Base-by-base conservation (phyloP, 2,888 invertebrate genomes). In the Scaptomyza caliginosa region DNA sequence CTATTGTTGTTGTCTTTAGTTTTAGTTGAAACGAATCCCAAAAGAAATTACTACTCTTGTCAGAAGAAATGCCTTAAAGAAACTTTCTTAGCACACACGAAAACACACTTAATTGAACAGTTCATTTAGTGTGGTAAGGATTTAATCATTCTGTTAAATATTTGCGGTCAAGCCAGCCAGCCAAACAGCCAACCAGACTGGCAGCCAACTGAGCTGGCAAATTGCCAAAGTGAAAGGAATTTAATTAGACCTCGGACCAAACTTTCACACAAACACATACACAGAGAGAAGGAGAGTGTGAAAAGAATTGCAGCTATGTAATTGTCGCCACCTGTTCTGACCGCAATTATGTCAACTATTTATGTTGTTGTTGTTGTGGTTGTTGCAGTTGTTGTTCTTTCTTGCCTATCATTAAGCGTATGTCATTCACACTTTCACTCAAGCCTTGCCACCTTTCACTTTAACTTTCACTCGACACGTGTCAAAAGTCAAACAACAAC, bases 401-500 rank as follows among this genome's bases (percentile, higher is more conserved):
- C 10, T 52, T 43, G 49, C 36, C 71, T 40, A 69, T 68, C 74
- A 72, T 69, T 77, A 76, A 59, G 68, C 17, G 32, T 56, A 46
- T 66, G 77, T 67, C 78, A 63, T 48, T 72, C 73, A 19, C 51
- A 54, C 45, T 39, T 60, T 60, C 13, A 36, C 59, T 56, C 55
- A 62, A n/a, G 8, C 7, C 39, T n/a, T 1, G 0, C 11, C n/a
- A 42, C 24, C 52, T 39, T 56, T 60, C 50, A 38, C 65, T 46
- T 38, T 68, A 48, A 67, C 56, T 68, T 38, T 23, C 17, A 30
- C 38, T 55, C 56, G 85, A 77, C 83, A 79, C 77, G 79, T 74
- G 86, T 83, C 83, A 83, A 69, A 80, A 68, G 77, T 67, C 28
- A 45, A 64, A 13, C 52, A 42, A 26, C 45, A 54, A 28, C 30